Base-by-base conservation (phyloP, 2,888 invertebrate species). In the Theodoxus fluviatilis region DNA sequence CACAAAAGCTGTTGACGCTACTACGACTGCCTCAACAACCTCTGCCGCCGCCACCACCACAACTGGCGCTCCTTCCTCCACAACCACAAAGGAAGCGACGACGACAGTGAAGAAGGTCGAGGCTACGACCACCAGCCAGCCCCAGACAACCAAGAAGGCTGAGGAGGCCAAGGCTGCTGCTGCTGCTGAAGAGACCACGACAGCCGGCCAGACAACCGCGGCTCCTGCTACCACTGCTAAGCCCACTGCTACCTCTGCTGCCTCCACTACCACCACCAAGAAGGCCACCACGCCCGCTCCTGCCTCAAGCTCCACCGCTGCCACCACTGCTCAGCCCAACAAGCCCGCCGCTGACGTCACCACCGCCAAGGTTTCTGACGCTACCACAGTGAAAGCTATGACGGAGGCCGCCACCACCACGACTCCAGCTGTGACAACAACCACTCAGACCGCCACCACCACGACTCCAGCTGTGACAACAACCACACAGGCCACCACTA, bases 391-490 rank as follows among this genome's bases (percentile, higher is more conserved):
- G n/a, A n/a, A n/a, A n/a, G n/a, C n/a, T 25, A 38, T n/a, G 15
- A 3, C 18, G 12, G 1, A n/a, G 28, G 31, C 31, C 7, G 38
- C 12, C n/a, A 40, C 38, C 6, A 43, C 12, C 0, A 43, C 31
- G 15, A 59, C n/a, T n/a, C n/a, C n/a, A n/a, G n/a, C n/a, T n/a
- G n/a, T n/a, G n/a, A n/a, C n/a, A n/a, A n/a, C n/a, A 40, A 38
- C 33, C 7, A 3, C 18, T 9, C 2, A n/a, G 28, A 25, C 31
- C 7, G 38, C 12, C n/a, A 40, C 38, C 6, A 43, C 12, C 0
- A 43, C 31, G 15, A 59, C 68, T 40, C 35, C 57, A 59, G 31
- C 28, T 1, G 31, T 43, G 18, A 55, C 49, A 55, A 35, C 67
- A 18, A n/a, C 18, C 25, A 3, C 28, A 52, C n/a, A 35, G 35